Evolutionary conservation across 37 sponge, comb jelly and placozoan species (phyloP), one percentile per base, ranked within the genome.

Genomic region (Lycopodina hypogea): DNA sequence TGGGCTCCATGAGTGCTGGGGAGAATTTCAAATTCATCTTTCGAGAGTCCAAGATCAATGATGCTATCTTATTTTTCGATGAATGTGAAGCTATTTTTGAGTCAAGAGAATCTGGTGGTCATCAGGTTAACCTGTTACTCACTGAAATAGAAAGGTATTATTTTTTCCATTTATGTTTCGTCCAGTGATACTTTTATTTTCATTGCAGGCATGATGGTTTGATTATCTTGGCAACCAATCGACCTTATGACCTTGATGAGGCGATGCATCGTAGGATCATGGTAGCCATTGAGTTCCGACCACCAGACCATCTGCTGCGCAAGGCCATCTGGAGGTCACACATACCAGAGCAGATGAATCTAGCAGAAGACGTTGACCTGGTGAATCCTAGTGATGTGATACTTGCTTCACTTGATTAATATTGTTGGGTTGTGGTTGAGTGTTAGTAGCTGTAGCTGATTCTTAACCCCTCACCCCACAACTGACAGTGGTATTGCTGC

Each of bases 71-170:
- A n/a, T n/a, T n/a, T n/a, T n/a, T n/a, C n/a, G n/a, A n/a, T n/a
- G n/a, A n/a, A n/a, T 93, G 94, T 79, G 94, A 93, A 67, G 94
- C 84, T 45, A 93, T 93, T 52, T 93, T 93, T 80, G 94, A 93
- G 75, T 51, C 90, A 2, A 76, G 94, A 32, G 94, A 93, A 32
- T 71, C 67, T 34, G 94, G 93, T 30, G 86, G 90, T 19, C 87
- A 93, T 56, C 70, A 86, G 30, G 87, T 89, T 22, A 93, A 93
- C 87, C 56, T 76, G 23, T 59, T 89, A 56, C 90, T 89, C 59
- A 93, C 93, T 63, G 90, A 89, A 62, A 89, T 93, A 50, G 90
- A 89, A 74, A 85, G 86, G 86, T 38, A 9, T 32, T 23, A 1
- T 51, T 6, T 22, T 37, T 3, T 29, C n/a, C 53, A 32, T 0